These are phyloP conservation scores for Meriones psammophilus DNA, from an alignment of 2,797 vertebrate species.

Conservation along the genomic window DNA sequence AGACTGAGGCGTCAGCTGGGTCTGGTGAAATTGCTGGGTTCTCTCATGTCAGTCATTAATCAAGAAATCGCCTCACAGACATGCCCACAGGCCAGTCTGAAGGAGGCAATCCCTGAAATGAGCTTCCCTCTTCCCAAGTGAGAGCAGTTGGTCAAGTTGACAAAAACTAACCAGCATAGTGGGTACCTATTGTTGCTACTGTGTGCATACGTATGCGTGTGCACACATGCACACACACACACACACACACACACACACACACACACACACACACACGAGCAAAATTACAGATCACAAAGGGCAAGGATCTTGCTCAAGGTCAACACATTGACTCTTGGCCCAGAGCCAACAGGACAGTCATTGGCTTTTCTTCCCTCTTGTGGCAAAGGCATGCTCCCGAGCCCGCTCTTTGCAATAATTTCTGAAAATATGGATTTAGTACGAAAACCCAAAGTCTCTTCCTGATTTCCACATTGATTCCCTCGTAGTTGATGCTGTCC, in stretches of 20 bases:
- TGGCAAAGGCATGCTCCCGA: neutral
- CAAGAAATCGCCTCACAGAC: neutral
- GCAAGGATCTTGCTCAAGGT: neutral
- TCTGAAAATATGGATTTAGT: neutral
- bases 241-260: too few species aligned
- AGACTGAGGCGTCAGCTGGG: accelerated
- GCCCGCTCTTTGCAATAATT: neutral
- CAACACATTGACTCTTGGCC: neutral
- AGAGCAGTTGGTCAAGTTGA: neutral
- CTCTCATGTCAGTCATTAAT: neutral
- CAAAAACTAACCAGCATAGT: neutral
- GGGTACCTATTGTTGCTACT: too few species aligned
- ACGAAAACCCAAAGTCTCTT: neutral
- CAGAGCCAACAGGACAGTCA: neutral
- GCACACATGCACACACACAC: too few species aligned
- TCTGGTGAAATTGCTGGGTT: neutral
- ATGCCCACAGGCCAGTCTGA: neutral
- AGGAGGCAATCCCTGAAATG: neutral
- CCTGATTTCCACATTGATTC: neutral
- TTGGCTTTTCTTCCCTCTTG: neutral
- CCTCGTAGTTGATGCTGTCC: neutral
- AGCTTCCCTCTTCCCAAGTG: neutral
- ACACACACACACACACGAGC: too few species aligned
- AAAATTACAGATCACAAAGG: neutral
- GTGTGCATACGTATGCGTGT: too few species aligned